phyloP scores from a whole-genome alignment of 2,113 vertebrate species.

The Albula glossodonta region DNA sequence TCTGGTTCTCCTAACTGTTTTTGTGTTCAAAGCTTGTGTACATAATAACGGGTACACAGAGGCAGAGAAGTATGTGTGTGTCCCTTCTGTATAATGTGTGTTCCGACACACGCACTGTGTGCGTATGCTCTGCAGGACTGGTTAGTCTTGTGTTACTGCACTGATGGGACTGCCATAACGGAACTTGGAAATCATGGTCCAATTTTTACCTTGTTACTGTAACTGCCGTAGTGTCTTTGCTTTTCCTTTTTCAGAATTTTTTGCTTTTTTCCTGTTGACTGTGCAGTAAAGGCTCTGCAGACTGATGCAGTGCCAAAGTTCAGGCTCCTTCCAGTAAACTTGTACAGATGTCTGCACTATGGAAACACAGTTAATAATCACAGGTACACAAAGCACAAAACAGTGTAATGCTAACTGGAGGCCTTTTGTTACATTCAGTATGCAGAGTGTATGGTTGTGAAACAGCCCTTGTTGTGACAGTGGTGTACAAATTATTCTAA shows the following conservation, averaged over 20 bases:
- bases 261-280: neutral
- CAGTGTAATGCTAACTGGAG: neutral
- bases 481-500: neutral
- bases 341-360: neutral
- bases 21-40: no score
- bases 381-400: conserved; percentile 24
- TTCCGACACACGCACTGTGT: neutral
- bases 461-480: neutral
- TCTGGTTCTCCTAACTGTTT: no score
- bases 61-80: neutral
- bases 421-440: neutral
- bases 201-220: conserved; percentile 27
- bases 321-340: neutral
- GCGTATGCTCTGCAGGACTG: neutral
- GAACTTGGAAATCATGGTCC: conserved; percentile 50
- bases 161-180: conserved; percentile 20
- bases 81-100: neutral
- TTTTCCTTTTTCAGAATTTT: neutral
- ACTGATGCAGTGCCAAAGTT: conserved; percentile 12
- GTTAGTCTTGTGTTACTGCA: neutral
- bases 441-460: neutral
- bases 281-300: neutral
- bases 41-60: no score
- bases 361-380: conserved; percentile 23
- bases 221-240: neutral